Evolutionary conservation across 92 coral and sea anemone species (phyloP), one percentile per base, ranked within the genome.

Genomic region (Parazoanthus swiftii): DNA sequence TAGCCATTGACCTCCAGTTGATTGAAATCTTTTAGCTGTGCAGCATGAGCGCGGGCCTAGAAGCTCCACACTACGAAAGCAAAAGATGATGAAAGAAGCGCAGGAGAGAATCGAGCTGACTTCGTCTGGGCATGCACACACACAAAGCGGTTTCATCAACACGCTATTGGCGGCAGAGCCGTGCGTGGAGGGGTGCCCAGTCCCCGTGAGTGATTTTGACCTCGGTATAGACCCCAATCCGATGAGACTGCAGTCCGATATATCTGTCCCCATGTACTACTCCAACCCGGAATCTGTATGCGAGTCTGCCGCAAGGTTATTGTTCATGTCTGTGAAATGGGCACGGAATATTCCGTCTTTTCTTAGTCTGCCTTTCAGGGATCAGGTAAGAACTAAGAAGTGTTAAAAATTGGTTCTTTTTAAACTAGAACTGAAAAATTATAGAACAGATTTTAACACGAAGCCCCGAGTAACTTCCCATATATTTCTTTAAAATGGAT

Each of bases 21-120:
- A 77, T 85, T 78, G 48, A 74, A 76, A 21, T 58, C 33, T 35
- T 74, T 42, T 94, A 97, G 99, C 99, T 90, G 99, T 97, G 51
- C 99, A 97, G 73, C 99, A 97, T 81, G 99, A 97, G 75, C 99
- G 99, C 86, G 99, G 99, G 88, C 99, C 99, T 42, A 89, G 99
- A 81, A 97, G 95, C 92, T 95, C 98, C 18, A 93, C 97, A 38
- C 85, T 95, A 59, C 93, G 98, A 80, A 94, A 95, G 77, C 99
- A 95, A 86, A 97, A 95, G 92, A 93, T 93, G 94, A 93, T 93
- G 23, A 91, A 91, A 86, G 96, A 95, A 51, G 98, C 98, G 6
- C 98, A 95, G 51, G 94, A 93, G 63, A 90, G 98, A 85, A 89
- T 93, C 90, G 98, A 95, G 59, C 79, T 93, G 59, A 86, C 89